Conservation (phyloP, 2,888 invertebrate genomes). For the Oxyteleia sp. region DNA sequence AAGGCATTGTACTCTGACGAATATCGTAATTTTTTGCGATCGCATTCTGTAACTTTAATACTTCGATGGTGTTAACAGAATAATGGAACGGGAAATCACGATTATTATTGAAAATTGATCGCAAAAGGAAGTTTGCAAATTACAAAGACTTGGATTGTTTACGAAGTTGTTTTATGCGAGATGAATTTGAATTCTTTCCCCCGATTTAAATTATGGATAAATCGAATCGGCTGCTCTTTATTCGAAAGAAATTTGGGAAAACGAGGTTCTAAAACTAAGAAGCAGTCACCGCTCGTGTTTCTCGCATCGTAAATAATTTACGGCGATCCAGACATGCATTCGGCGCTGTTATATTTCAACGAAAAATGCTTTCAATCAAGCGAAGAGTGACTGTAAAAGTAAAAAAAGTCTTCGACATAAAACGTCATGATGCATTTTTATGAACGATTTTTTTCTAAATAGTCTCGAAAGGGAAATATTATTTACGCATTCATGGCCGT, state of each 20-base stretch:
- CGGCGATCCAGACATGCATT: conserved; percentile 8
- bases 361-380: no score
- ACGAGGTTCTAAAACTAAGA: conserved; percentile 6
- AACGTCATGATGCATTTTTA: no score
- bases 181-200: conserved; percentile 1
- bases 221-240: background rate
- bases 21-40: conserved; percentile 12
- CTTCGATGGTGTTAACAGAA: conserved; percentile 15
- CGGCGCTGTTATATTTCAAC: background rate
- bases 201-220: conserved; percentile 1
- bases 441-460: no score
- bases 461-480: no score
- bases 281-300: background rate
- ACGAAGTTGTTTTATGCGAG: background rate
- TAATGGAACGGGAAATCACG: background rate
- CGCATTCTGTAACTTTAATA: conserved; percentile 19
- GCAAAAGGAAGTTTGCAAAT: background rate
- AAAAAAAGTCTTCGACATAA: no score
- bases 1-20: conserved; percentile 7
- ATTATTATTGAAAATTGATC: conserved; percentile 27
- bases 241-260: conserved; percentile 1
- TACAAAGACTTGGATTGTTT: conserved; percentile 2
- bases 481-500: no score
- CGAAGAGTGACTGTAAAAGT: no score
- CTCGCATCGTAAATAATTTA: conserved; percentile 19